These are phyloP conservation scores for Malacoraja senta DNA, from an alignment of 2,797 vertebrate species.

Conservation along the genomic window DNA sequence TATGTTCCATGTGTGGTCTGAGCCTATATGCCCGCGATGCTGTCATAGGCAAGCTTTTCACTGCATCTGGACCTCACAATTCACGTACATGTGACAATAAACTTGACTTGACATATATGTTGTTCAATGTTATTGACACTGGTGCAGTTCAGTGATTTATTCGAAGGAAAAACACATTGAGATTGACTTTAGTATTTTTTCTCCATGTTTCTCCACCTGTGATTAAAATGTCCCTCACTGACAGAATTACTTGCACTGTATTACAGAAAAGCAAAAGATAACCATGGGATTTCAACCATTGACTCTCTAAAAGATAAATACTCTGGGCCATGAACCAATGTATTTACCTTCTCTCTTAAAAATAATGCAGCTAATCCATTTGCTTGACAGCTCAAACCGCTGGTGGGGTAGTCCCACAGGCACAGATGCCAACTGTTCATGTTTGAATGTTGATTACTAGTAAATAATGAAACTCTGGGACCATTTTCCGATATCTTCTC, in stretches of 20 bases:
- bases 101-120: no score
- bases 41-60: no score
- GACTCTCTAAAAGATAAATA: conserved; percentile 15
- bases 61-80: no score
- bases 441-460: neutral
- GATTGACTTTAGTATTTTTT: neutral
- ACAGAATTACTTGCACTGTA: neutral
- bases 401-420: neutral
- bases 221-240: neutral
- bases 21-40: no score
- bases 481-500: neutral
- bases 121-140: neutral
- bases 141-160: neutral
- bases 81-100: no score
- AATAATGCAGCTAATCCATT: neutral
- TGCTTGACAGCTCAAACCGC: neutral
- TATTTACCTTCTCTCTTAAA: neutral
- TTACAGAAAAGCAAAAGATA: neutral
- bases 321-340: neutral
- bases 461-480: neutral
- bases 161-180: neutral
- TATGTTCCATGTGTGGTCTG: no score
- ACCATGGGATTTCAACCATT: neutral
- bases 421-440: neutral
- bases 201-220: neutral